A percentile compares a stretch with the other conserved stretches of the same genome.
Conservation (phyloP, 2,113 vertebrate species). For the Centropus bengalensis region DNA sequence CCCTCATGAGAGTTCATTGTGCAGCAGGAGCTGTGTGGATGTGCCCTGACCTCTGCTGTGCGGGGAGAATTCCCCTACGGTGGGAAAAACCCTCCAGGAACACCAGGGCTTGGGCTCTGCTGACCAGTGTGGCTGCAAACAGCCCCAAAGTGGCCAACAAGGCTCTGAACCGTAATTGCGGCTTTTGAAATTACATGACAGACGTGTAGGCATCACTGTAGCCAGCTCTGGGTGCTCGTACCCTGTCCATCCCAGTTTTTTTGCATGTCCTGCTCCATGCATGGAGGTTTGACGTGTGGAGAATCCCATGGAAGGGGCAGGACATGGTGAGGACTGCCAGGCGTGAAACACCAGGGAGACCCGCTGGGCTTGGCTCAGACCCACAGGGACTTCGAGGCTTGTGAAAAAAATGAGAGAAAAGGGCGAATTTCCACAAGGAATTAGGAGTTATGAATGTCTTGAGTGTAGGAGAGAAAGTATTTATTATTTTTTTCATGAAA, state of each 20-base stretch:
- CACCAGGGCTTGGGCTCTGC: background rate
- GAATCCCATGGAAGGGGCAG: background rate
- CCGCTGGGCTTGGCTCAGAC: background rate
- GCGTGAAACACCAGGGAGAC: background rate
- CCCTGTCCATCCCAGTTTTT: background rate
- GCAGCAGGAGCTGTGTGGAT: fast-evolving
- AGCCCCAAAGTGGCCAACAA: background rate
- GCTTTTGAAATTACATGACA: background rate
- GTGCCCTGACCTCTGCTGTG: fast-evolving
- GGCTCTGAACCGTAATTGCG: background rate
- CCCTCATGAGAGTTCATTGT: background rate
- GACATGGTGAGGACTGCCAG: fast-evolving
- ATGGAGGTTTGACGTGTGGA: background rate
- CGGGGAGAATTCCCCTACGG: background rate
- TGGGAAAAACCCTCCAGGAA: background rate
- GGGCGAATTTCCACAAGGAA: background rate
- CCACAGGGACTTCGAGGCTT: background rate
- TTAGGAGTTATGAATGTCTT: background rate
- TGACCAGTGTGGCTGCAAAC: background rate
- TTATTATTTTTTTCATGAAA: background rate
- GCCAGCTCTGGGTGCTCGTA: background rate
- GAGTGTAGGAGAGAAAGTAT: background rate
- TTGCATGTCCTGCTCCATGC: background rate
- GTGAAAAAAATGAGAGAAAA: background rate
- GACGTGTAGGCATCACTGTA: background rate